Percentiles rank a stretch among this genome's conserved stretches.
These are phyloP conservation scores for Coptotermes formosanus DNA, from an alignment of 1,140 invertebrate species.

Conservation along the genomic window DNA sequence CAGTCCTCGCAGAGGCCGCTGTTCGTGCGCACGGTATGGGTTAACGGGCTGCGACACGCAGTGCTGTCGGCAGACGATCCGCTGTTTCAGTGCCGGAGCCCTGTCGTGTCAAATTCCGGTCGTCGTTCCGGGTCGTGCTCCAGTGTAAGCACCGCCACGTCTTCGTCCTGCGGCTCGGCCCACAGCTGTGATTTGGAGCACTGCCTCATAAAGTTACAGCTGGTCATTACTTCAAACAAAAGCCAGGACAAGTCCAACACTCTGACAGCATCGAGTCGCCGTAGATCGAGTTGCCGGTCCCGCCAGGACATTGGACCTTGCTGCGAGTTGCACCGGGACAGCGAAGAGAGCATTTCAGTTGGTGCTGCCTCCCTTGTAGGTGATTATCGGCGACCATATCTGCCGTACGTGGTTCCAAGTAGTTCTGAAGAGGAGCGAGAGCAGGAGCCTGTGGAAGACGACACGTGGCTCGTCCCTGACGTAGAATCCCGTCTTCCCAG, in stretches of 20 bases:
- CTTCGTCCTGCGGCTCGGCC: neutral
- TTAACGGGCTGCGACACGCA: slow-evolving; percentile 67
- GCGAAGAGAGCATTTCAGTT: neutral
- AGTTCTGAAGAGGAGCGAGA: slow-evolving; percentile 29
- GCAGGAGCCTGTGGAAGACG: neutral
- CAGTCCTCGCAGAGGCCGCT: slow-evolving; percentile 67
- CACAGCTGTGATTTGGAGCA: slow-evolving; percentile 40
- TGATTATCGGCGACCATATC: slow-evolving; percentile 17
- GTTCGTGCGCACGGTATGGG: slow-evolving; percentile 68
- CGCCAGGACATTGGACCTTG: slow-evolving; percentile 13
- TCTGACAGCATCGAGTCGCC: neutral
- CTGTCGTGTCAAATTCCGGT: neutral
- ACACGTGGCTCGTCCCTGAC: neutral
- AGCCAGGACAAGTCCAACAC: neutral
- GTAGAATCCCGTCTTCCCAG: slow-evolving; percentile 10
- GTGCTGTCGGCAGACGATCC: slow-evolving; percentile 65
- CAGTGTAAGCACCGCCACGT: neutral
- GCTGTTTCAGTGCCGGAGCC: slow-evolving; percentile 37
- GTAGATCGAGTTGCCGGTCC: neutral
- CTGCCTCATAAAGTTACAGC: slow-evolving; percentile 45
- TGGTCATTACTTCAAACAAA: slow-evolving; percentile 39
- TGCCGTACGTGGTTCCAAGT: slow-evolving; percentile 22
- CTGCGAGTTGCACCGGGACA: neutral
- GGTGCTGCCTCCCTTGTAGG: neutral
- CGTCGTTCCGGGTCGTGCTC: neutral